Percentiles rank a stretch among this genome's conserved stretches.
Evolutionary conservation across 2,888 invertebrate genomes (phyloP).

Genomic region (Spodoptera exigua): DNA sequence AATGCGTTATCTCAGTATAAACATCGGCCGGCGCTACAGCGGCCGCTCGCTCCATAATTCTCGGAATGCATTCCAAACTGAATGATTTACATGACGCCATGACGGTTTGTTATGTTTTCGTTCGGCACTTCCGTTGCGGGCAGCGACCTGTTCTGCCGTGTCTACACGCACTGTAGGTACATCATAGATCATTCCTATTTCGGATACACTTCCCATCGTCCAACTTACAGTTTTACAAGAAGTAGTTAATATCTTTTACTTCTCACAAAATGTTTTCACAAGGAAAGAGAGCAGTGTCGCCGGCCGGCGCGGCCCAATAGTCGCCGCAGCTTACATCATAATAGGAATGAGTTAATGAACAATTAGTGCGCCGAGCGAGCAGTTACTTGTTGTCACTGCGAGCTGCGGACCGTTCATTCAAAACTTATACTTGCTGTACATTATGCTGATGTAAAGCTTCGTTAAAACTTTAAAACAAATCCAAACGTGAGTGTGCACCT

Average conservation of each 20-base stretch:
- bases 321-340: constrained; percentile 27
- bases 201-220: too few species aligned
- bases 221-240: too few species aligned
- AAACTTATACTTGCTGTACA: too few species aligned
- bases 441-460: too few species aligned
- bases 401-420: too few species aligned
- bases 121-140: constrained; percentile 21
- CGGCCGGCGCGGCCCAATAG: not conserved
- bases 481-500: too few species aligned
- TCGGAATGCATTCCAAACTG: constrained; percentile 36
- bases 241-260: too few species aligned
- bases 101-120: constrained; percentile 21
- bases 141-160: not conserved
- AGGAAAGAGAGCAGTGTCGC: too few species aligned
- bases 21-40: constrained; percentile 13
- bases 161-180: not conserved
- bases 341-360: constrained; percentile 26
- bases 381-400: not conserved
- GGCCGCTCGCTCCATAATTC: constrained; percentile 28
- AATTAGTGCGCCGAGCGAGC: constrained; percentile 15
- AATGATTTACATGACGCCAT: constrained; percentile 46
- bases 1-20: constrained; percentile 22
- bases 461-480: not conserved
- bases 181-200: too few species aligned
- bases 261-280: too few species aligned